Percentiles rank a stretch among this genome's conserved stretches.
Conservation (phyloP, 2,797 vertebrate genomes). For the Nothura maculosa region DNA sequence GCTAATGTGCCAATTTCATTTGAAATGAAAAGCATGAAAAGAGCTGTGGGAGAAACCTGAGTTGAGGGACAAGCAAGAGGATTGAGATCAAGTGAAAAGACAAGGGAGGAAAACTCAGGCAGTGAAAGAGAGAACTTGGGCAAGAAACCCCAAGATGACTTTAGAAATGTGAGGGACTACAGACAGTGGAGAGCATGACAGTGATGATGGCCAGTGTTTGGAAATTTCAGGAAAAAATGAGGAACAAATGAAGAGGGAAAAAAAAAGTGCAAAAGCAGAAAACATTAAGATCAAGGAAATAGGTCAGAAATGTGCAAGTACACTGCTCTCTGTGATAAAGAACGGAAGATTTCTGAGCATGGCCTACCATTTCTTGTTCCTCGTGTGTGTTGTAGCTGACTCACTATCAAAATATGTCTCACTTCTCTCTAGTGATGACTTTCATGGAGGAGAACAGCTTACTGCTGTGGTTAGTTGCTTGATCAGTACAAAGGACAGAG, state of each 20-base stretch:
- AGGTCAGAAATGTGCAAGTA: not conserved
- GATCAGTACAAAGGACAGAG: not conserved
- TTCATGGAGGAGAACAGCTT: not conserved
- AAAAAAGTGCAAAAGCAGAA: not conserved
- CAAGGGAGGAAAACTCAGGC: not conserved
- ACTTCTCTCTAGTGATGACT: not conserved
- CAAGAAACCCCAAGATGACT: not conserved
- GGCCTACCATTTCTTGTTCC: not conserved
- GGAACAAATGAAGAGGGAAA: not conserved
- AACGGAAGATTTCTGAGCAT: not conserved
- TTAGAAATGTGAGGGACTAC: not conserved
- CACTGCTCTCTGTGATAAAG: not conserved
- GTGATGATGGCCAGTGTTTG: not conserved
- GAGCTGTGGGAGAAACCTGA: not conserved
- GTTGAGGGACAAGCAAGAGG: not conserved
- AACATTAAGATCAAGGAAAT: not conserved
- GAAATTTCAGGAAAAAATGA: not conserved
- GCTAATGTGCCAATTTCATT: not conserved
- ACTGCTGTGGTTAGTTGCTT: not conserved
- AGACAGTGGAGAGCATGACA: not conserved
- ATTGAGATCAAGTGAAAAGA: fast-evolving
- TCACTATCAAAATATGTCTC: not conserved
- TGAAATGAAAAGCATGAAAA: not conserved
- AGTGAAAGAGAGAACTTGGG: not conserved
- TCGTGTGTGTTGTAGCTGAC: not conserved